Percentiles rank a stretch among this genome's conserved stretches.
phyloP scores from a whole-genome alignment of 2,113 vertebrate species.

The Chrysochloris asiatica region DNA sequence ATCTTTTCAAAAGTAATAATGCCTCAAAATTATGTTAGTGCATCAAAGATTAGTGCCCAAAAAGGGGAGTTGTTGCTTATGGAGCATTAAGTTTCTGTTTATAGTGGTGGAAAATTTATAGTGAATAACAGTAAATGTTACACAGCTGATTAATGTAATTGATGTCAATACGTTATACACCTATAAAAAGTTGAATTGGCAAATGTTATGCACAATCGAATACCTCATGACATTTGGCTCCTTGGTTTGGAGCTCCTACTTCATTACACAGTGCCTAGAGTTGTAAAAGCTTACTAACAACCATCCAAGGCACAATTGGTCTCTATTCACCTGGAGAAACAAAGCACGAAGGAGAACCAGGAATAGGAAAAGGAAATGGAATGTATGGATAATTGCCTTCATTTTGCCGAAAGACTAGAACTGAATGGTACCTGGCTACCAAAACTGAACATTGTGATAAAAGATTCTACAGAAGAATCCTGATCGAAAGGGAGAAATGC shows the following conservation, averaged over 20 bases:
- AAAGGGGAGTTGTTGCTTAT: neutral
- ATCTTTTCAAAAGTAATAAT: neutral
- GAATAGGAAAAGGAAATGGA: neutral
- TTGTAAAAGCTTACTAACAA: neutral
- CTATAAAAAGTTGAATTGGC: neutral
- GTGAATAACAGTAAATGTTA: neutral
- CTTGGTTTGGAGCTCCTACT: neutral
- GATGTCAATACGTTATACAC: neutral
- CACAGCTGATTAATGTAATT: neutral
- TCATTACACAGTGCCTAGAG: neutral
- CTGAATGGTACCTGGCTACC: neutral
- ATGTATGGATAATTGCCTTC: neutral
- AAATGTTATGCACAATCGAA: neutral
- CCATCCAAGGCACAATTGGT: neutral
- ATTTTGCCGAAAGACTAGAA: neutral
- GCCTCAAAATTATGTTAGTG: neutral
- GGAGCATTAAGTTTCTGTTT: neutral
- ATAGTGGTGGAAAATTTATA: neutral
- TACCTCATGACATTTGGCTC: neutral
- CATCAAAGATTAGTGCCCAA: neutral
- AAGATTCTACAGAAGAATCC: neutral
- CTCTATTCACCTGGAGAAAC: neutral
- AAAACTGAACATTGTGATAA: neutral
- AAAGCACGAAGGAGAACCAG: neutral
- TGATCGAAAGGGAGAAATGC: neutral